A percentile compares a stretch with the other conserved stretches of the same genome.
These are phyloP conservation scores for Ceratina calcarata DNA, from an alignment of 1,140 invertebrate genomes.

Conservation along the genomic window DNA sequence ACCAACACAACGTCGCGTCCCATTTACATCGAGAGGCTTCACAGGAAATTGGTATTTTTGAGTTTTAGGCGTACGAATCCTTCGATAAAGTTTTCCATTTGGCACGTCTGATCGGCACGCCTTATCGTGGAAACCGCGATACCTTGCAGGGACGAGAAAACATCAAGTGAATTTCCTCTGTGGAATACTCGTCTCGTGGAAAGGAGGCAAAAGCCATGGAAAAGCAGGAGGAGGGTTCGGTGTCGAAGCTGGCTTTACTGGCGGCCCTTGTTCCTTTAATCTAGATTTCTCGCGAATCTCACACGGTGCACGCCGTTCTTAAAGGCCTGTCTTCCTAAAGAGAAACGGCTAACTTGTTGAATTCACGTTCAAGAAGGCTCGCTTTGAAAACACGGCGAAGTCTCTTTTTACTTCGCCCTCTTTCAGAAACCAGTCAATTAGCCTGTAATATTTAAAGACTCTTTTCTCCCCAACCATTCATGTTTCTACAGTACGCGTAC, in stretches of 20 bases:
- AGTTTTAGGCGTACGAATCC: background rate
- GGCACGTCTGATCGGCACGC: background rate
- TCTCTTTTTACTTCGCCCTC: slow-evolving; percentile 15
- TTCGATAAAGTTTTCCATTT: background rate
- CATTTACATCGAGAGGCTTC: background rate
- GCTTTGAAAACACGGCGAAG: slow-evolving; percentile 10
- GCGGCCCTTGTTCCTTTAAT: slow-evolving; percentile 43
- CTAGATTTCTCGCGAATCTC: slow-evolving; percentile 40
- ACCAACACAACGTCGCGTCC: no score
- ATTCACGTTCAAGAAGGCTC: slow-evolving; percentile 34
- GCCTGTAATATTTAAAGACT: slow-evolving; percentile 28
- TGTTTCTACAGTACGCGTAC: background rate
- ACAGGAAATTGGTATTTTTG: background rate
- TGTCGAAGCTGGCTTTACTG: background rate
- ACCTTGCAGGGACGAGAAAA: background rate
- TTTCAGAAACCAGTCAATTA: slow-evolving; percentile 43
- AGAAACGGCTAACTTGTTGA: slow-evolving; percentile 61
- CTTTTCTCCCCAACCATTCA: slow-evolving; percentile 25
- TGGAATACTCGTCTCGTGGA: background rate
- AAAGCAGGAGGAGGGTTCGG: no score
- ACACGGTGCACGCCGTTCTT: slow-evolving; percentile 18
- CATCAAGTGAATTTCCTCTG: slow-evolving; percentile 16
- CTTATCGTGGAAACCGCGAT: slow-evolving; percentile 7
- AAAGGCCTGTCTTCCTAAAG: slow-evolving; percentile 23
- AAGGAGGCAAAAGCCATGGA: no score